A percentile compares a stretch with the other conserved stretches of the same genome.
Evolutionary conservation across 2,888 invertebrate genomes (phyloP).

Genomic region (Thumatha senex): DNA sequence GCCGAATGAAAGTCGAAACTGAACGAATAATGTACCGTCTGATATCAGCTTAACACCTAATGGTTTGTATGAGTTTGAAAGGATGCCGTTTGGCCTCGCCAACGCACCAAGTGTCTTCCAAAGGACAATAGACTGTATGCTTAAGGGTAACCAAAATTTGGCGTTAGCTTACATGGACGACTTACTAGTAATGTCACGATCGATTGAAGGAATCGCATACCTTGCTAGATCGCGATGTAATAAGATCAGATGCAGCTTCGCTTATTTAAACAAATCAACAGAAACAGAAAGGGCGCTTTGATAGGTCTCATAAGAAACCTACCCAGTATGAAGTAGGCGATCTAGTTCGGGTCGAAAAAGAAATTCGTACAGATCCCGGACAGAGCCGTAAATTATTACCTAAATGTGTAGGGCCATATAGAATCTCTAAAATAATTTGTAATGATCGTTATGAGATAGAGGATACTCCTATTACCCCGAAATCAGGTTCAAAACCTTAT

Average conservation of each 20-base stretch:
- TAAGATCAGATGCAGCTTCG: neutral
- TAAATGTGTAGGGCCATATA: neutral
- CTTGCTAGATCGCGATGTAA: neutral
- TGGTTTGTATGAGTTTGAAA: too few relatives aligned
- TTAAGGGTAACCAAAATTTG: too few relatives aligned
- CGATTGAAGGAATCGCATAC: too few relatives aligned
- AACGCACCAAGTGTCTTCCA: too few relatives aligned
- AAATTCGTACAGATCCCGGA: neutral
- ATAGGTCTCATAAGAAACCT: neutral
- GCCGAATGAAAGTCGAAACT: too few relatives aligned
- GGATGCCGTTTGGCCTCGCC: too few relatives aligned
- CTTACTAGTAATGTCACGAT: too few relatives aligned
- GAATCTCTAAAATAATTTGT: neutral
- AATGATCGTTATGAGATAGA: neutral
- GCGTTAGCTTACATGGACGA: too few relatives aligned
- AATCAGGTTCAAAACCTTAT: neutral
- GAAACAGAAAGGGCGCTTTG: neutral
- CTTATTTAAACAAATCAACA: neutral
- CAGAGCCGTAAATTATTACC: neutral
- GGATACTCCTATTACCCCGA: neutral
- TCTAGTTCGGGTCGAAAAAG: neutral
- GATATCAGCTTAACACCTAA: too few relatives aligned
- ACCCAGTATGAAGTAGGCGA: neutral
- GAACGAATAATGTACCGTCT: too few relatives aligned
- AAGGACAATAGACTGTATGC: too few relatives aligned